Evolutionary conservation across 2,888 invertebrate genomes (phyloP), one percentile per base, ranked within the genome.

Genomic region (Camponotus fellah): DNA sequence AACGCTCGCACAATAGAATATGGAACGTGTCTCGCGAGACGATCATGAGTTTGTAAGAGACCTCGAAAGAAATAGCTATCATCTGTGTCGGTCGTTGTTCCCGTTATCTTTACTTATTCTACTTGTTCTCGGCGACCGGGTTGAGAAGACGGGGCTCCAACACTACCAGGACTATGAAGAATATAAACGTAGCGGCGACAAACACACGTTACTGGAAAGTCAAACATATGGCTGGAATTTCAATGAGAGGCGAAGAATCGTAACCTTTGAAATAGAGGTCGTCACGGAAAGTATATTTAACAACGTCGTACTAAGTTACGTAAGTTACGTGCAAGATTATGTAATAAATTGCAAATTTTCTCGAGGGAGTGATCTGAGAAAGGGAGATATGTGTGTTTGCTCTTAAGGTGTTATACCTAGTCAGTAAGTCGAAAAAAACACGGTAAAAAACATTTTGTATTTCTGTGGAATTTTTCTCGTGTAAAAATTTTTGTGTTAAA

Each of bases 81-180:
- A 80, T 85, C 88, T 85, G 87, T 86, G 90, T 86, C 89, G 85
- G 84, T 82, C 85, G 86, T 71, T 71, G 84, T 86, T 90, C 85
- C 91, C 89, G 89, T 90, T 90, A 90, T 85, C 89, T 90, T 82
- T 79, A 74, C 75, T 77, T 82, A 49, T 69, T 90, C 85, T 84
- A 85, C 87, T 82, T 88, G 84, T 83, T 87, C 82, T 71, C 84
- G 26, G 21, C 58, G 8, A 17, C 60, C 21, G 34, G 21, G 37
- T 46, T 46, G 79, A 72, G 60, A 26, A 37, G 71, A 77, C 26
- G 37, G 77, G 60, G 1, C 60, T 37, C 34, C 12, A 74, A 46
- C 49, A 17, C 43, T 79, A 26, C 84, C 69, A 68, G 65, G 43
- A 68, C 56, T 34, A 32, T 37, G 34, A 14, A 43, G 58, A 81